Evolutionary conservation across 2,888 invertebrate species (phyloP).

Genomic region (Drosophila multiciliata): DNA sequence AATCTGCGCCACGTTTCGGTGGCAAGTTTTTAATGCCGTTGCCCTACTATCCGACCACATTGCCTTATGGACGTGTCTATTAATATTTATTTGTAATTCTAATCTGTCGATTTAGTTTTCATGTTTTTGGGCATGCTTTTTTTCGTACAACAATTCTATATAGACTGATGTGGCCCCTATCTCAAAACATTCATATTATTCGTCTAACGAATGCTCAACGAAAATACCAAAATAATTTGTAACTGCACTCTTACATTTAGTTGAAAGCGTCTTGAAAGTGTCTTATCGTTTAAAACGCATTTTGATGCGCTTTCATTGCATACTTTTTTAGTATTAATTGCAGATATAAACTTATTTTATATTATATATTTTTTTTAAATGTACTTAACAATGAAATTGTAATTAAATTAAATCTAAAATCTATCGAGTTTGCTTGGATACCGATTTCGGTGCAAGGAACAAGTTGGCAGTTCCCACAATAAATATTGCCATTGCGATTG

Average conservation of each 20-base stretch:
- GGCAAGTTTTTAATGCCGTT: conserved; percentile 83
- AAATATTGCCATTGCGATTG: neutral
- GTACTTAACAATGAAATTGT: conserved; percentile 42
- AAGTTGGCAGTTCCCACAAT: conserved; percentile 25
- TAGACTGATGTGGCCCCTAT: conserved; percentile 69
- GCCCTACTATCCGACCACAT: conserved; percentile 83
- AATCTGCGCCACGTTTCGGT: conserved; percentile 83
- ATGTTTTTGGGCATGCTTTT: conserved; percentile 29
- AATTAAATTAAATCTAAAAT: conserved; percentile 42
- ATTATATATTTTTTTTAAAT: conserved; percentile 22
- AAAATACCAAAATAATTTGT: conserved; percentile 56
- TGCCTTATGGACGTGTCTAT: conserved; percentile 84
- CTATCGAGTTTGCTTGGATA: conserved; percentile 1
- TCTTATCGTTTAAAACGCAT: conserved; percentile 48
- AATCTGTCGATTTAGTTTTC: conserved; percentile 19
- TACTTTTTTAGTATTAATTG: conserved; percentile 26
- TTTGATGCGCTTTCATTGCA: conserved; percentile 54
- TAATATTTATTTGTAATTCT: conserved; percentile 45
- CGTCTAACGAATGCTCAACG: conserved; percentile 55
- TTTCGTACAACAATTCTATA: conserved; percentile 49
- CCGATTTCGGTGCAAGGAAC: neutral
- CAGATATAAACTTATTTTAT: conserved; percentile 16
- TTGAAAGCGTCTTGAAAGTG: conserved; percentile 59
- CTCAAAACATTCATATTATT: conserved; percentile 48
- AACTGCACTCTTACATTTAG: conserved; percentile 31